Conservation (phyloP, 2,888 invertebrate species). For the Melieria omissa region DNA sequence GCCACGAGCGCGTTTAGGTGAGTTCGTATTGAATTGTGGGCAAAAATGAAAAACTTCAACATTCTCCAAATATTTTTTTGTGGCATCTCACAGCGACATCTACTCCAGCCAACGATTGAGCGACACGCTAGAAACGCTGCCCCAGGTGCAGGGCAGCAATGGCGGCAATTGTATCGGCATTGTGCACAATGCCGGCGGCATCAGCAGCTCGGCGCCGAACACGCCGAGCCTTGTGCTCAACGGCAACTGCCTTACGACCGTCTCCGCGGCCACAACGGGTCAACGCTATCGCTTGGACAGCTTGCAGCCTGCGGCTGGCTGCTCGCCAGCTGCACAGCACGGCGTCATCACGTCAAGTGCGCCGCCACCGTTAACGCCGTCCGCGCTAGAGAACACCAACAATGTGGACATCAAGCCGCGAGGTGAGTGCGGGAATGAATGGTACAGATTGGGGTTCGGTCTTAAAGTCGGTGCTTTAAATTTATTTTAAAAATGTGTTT, state of each 20-base stretch:
- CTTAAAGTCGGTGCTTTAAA: too few species aligned
- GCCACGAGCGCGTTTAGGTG: conserved; percentile 80
- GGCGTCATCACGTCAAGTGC: conserved; percentile 61
- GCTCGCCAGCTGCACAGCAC: conserved; percentile 61
- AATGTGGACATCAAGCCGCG: conserved; percentile 57
- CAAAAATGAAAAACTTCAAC: not conserved
- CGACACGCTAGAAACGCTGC: conserved; percentile 61
- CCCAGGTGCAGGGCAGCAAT: conserved; percentile 56
- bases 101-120: conserved; percentile 65
- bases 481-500: too few species aligned
- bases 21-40: conserved; percentile 4
- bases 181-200: conserved; percentile 56
- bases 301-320: conserved; percentile 60
- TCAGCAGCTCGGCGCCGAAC: conserved; percentile 47
- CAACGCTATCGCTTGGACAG: conserved; percentile 65
- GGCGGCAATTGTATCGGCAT: conserved; percentile 62
- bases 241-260: conserved; percentile 63
- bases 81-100: conserved; percentile 58
- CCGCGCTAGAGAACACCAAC: conserved; percentile 46
- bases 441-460: too few species aligned
- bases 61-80: not conserved
- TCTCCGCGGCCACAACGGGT: conserved; percentile 56
- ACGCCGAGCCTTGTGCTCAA: conserved; percentile 55
- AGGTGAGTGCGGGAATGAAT: conserved; percentile 37
- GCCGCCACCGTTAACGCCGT: conserved; percentile 46